phyloP scores from a whole-genome alignment of 2,888 invertebrate genomes.

The Tetheella fluctuosa region DNA sequence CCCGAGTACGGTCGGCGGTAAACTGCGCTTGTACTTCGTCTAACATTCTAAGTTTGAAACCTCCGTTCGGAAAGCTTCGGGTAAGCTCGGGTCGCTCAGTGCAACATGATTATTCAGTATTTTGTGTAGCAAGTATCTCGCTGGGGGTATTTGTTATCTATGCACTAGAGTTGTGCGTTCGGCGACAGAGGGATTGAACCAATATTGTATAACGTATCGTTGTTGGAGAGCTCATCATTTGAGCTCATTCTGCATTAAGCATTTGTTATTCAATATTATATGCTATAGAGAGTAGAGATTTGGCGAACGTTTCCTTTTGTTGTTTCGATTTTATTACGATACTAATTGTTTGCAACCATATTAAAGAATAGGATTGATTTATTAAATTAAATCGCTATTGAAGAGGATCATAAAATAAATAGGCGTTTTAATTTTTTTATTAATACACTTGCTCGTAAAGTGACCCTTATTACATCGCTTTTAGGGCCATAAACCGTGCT shows the following conservation, averaged over 20 bases:
- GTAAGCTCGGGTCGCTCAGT: slow-evolving; percentile 39
- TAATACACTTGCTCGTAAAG: too few species aligned
- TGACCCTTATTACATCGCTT: too few species aligned
- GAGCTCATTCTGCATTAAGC: neutral
- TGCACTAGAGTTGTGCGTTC: slow-evolving; percentile 36
- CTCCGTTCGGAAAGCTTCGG: slow-evolving; percentile 51
- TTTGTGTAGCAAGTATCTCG: slow-evolving; percentile 34
- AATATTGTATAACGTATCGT: slow-evolving; percentile 32
- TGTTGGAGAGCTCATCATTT: slow-evolving; percentile 16
- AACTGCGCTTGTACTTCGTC: slow-evolving; percentile 53
- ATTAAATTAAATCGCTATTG: too few species aligned
- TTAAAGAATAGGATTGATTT: too few species aligned
- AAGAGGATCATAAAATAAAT: too few species aligned
- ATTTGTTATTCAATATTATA: neutral
- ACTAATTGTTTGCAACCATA: too few species aligned
- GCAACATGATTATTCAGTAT: slow-evolving; percentile 46
- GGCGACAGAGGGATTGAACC: slow-evolving; percentile 26
- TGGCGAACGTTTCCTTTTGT: neutral
- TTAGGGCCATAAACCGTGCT: too few species aligned
- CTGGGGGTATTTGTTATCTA: slow-evolving; percentile 39
- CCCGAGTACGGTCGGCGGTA: slow-evolving; percentile 45
- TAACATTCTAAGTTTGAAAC: slow-evolving; percentile 55
- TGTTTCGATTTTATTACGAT: neutral
- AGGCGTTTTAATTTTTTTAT: too few species aligned
- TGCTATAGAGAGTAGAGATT: neutral